These are phyloP conservation scores for Patella vulgata DNA, from an alignment of 1,140 invertebrate species.

Conservation along the genomic window DNA sequence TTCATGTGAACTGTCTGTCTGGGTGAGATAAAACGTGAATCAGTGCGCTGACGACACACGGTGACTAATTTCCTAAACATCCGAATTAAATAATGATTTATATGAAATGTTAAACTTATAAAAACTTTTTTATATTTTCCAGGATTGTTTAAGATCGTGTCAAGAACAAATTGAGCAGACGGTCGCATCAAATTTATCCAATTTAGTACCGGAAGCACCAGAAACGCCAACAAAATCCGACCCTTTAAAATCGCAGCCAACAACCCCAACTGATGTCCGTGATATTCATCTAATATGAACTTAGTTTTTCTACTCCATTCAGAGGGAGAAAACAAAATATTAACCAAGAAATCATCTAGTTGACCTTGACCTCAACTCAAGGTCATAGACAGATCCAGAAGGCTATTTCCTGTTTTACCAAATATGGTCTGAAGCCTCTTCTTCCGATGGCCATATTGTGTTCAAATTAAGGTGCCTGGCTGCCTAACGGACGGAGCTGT, in stretches of 20 bases:
- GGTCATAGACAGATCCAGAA: not conserved
- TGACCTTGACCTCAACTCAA: not conserved
- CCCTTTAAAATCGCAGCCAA: conserved; percentile 74
- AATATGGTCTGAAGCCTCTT: too few species aligned
- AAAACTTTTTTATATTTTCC: conserved; percentile 56
- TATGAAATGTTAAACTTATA: too few species aligned
- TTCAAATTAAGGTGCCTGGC: too few species aligned
- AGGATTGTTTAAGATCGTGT: conserved; percentile 80
- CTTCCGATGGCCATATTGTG: too few species aligned
- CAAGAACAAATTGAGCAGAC: conserved; percentile 80
- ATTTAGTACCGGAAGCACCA: conserved; percentile 28
- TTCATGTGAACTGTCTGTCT: too few species aligned
- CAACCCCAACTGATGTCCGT: conserved; percentile 81
- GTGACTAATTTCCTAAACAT: too few species aligned
- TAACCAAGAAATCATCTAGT: not conserved
- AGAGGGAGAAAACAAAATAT: not conserved
- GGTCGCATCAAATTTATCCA: conserved; percentile 71
- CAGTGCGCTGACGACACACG: too few species aligned
- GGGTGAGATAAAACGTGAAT: too few species aligned
- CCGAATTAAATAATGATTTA: too few species aligned
- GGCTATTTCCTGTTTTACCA: not conserved
- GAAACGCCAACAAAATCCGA: conserved; percentile 42
- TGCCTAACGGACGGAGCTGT: too few species aligned
- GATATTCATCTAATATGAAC: too few species aligned
- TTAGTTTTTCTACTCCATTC: too few species aligned